These are phyloP conservation scores for Calidris pugnax DNA, from an alignment of 2,113 vertebrate genomes.

Conservation along the genomic window DNA sequence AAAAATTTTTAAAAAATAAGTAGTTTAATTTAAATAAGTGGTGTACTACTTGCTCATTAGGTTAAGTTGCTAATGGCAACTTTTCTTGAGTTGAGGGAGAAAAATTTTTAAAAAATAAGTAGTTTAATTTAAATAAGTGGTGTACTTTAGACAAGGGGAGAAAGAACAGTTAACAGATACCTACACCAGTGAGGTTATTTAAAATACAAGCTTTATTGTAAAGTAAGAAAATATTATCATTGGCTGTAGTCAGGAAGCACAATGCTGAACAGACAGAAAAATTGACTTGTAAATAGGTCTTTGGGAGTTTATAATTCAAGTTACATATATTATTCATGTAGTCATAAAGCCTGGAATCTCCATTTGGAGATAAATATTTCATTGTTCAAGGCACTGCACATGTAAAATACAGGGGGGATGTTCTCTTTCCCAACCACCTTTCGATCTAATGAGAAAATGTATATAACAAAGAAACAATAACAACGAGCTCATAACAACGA, in stretches of 20 bases:
- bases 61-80: not conserved
- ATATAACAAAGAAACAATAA: not conserved
- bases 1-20: not conserved
- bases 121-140: not conserved
- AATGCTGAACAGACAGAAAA: not conserved
- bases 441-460: not conserved
- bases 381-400: not conserved
- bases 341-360: constrained; percentile 16
- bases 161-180: not conserved
- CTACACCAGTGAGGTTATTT: not conserved
- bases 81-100: not conserved
- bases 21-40: not conserved
- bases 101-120: not conserved
- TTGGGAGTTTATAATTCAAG: not conserved
- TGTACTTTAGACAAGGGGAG: not conserved
- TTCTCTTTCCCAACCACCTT: not conserved
- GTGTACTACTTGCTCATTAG: not conserved
- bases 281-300: not conserved
- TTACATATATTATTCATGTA: constrained; percentile 39
- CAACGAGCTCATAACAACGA: not conserved
- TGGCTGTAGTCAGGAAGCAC: not conserved
- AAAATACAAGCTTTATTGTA: not conserved
- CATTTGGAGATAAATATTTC: constrained; percentile 55
- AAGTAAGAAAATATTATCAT: not conserved
- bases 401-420: not conserved